Percentiles rank a stretch among this genome's conserved stretches.
Evolutionary conservation across 2,797 vertebrate species (phyloP).

Genomic region (Takifugu ocellatus): DNA sequence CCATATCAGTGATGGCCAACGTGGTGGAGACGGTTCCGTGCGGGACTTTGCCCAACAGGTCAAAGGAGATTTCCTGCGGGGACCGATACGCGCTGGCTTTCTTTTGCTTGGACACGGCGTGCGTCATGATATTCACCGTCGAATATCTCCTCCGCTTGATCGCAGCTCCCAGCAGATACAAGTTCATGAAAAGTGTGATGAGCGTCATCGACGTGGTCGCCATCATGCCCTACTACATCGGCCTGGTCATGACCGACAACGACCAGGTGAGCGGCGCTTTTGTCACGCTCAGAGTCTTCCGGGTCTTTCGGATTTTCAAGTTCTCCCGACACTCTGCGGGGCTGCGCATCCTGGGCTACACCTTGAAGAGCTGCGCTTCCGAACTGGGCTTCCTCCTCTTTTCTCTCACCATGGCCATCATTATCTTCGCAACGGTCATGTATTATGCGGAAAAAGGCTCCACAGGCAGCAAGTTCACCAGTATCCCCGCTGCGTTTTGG

Average conservation of each 20-base stretch:
- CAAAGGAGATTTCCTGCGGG: conserved; percentile 88
- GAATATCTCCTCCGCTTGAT: conserved; percentile 89
- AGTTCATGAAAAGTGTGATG: conserved; percentile 94
- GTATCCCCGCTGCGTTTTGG: conserved; percentile 95
- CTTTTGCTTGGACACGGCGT: conserved; percentile 94
- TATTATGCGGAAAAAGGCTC: conserved; percentile 97
- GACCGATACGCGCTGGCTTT: conserved; percentile 93
- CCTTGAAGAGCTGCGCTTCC: conserved; percentile 93
- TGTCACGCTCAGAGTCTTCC: conserved; percentile 91
- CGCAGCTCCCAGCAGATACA: conserved; percentile 89
- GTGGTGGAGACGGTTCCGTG: conserved; percentile 94
- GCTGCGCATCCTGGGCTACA: conserved; percentile 93
- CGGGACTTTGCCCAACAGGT: conserved; percentile 79
- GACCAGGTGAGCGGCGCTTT: conserved; percentile 96
- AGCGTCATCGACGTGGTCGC: conserved; percentile 95
- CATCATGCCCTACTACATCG: conserved; percentile 97
- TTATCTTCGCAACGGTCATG: conserved; percentile 97
- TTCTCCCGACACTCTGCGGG: conserved; percentile 96
- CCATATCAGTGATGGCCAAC: conserved; percentile 91
- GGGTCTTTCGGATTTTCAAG: conserved; percentile 97
- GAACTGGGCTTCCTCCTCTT: conserved; percentile 95
- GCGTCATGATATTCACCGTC: conserved; percentile 94
- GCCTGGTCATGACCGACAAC: conserved; percentile 93
- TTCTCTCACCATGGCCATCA: conserved; percentile 97
- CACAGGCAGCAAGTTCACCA: conserved; percentile 93